Conservation (phyloP, 92 coral and sea anemone genomes). For the Plumapathes pennacea region DNA sequence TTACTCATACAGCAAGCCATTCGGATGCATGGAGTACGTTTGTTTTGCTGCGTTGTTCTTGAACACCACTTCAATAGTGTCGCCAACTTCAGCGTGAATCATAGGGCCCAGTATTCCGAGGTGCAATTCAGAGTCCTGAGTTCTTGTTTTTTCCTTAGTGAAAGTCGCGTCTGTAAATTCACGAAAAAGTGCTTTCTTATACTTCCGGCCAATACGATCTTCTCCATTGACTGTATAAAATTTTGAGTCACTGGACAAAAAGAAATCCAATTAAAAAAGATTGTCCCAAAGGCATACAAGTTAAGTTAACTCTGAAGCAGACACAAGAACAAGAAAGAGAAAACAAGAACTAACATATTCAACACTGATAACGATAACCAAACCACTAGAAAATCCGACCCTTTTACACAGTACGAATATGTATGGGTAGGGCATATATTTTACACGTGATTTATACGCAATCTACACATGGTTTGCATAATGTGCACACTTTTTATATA, state of each 20-base stretch:
- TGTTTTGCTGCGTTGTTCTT: constrained; percentile 71
- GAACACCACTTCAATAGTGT: constrained; percentile 77
- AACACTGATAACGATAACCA: no score
- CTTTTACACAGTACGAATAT: no score
- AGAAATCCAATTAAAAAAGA: no score
- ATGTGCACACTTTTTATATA: no score
- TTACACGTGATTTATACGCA: no score
- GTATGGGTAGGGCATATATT: no score
- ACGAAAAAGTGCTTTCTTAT: constrained; percentile 85
- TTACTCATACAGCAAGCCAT: constrained; percentile 78
- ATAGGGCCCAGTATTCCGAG: constrained; percentile 88
- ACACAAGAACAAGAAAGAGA: no score
- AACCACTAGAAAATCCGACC: no score
- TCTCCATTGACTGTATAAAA: constrained; percentile 38
- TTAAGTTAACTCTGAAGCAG: no score
- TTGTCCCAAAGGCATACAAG: no score
- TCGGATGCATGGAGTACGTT: constrained; percentile 84
- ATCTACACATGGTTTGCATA: no score
- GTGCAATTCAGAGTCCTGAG: constrained; percentile 38
- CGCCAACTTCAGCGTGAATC: constrained; percentile 87
- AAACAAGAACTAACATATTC: no score
- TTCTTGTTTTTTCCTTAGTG: constrained; percentile 32
- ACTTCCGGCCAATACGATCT: constrained; percentile 66
- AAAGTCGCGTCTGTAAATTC: constrained; percentile 70
- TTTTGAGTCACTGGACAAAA: constrained; percentile 56